Conservation (phyloP, 2,888 invertebrate genomes). For the Ennomos quercinarius region DNA sequence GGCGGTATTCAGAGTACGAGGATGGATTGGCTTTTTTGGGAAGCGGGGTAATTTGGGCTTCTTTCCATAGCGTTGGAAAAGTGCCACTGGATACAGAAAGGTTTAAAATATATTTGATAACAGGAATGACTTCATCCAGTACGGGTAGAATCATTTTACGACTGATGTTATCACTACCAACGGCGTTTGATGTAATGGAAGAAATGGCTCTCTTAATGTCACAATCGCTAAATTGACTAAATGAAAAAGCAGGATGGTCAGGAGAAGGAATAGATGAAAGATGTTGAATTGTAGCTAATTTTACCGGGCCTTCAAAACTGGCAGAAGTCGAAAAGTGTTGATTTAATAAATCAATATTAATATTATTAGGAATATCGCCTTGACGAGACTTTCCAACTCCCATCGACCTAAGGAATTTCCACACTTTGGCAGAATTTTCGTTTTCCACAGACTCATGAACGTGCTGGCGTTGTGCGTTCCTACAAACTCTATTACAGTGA, state of each 20-base stretch:
- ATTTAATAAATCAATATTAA: constrained; percentile 9
- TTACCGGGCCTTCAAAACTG: neutral
- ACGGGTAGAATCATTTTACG: neutral
- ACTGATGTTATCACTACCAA: neutral
- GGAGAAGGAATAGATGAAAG: constrained; percentile 9
- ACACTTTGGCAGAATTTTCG: constrained; percentile 6
- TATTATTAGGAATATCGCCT: neutral
- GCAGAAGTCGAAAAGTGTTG: constrained; percentile 9
- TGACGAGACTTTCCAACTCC: constrained; percentile 6
- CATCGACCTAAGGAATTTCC: constrained; percentile 3
- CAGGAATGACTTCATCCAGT: neutral
- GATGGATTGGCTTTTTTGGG: constrained; percentile 9
- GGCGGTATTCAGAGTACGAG: constrained; percentile 12
- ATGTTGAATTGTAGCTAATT: neutral
- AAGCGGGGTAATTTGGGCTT: constrained; percentile 1
- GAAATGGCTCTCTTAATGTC: neutral
- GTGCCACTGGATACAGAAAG: neutral
- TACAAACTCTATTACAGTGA: no score
- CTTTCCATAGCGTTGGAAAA: neutral
- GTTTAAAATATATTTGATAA: neutral
- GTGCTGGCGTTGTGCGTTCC: neutral
- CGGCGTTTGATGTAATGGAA: neutral
- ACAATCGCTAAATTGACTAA: constrained; percentile 1
- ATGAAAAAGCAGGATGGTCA: neutral
- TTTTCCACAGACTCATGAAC: constrained; percentile 11